A percentile compares a stretch with the other conserved stretches of the same genome.
Evolutionary conservation across 2,113 vertebrate species (phyloP).

Genomic region (Gadus chalcogrammus): DNA sequence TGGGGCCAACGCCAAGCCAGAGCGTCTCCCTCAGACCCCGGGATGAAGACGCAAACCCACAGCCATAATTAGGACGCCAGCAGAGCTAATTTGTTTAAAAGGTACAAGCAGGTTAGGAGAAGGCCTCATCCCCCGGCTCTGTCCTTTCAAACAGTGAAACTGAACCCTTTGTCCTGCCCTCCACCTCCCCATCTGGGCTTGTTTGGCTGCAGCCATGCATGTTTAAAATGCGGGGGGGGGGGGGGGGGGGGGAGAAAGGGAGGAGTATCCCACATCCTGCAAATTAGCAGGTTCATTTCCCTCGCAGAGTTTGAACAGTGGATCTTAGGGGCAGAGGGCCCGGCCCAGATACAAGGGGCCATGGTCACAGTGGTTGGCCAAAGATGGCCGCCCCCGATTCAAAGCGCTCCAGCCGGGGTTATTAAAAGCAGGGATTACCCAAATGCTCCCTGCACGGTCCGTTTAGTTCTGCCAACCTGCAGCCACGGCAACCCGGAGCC

Average conservation of each 20-base stretch:
- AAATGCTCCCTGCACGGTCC: conserved; percentile 63
- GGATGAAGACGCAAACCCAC: background rate
- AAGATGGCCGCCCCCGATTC: conserved; percentile 66
- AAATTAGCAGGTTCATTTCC: conserved; percentile 75
- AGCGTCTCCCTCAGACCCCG: background rate
- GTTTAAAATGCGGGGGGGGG: conserved; percentile 29
- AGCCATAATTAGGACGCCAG: conserved; percentile 12
- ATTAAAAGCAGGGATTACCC: conserved; percentile 64
- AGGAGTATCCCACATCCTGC: conserved; percentile 61
- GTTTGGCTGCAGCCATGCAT: conserved; percentile 65
- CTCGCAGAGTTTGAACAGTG: conserved; percentile 67
- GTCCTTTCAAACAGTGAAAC: conserved; percentile 54
- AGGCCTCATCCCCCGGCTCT: conserved; percentile 47
- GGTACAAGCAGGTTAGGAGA: conserved; percentile 48
- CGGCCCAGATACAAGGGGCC: conserved; percentile 29
- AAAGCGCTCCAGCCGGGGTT: conserved; percentile 65
- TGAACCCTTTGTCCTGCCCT: conserved; percentile 10
- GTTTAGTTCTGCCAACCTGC: conserved; percentile 42
- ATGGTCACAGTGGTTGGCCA: conserved; percentile 29
- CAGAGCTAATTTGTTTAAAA: conserved; percentile 65
- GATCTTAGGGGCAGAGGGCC: conserved; percentile 44
- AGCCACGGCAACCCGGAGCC: too few species aligned
- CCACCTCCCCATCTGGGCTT: conserved; percentile 28
- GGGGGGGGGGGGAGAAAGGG: conserved; percentile 6
- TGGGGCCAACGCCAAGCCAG: background rate